A percentile compares a stretch with the other conserved stretches of the same genome.
Evolutionary conservation across 1,140 invertebrate species (phyloP).

Genomic region (Teleogryllus occipitalis): DNA sequence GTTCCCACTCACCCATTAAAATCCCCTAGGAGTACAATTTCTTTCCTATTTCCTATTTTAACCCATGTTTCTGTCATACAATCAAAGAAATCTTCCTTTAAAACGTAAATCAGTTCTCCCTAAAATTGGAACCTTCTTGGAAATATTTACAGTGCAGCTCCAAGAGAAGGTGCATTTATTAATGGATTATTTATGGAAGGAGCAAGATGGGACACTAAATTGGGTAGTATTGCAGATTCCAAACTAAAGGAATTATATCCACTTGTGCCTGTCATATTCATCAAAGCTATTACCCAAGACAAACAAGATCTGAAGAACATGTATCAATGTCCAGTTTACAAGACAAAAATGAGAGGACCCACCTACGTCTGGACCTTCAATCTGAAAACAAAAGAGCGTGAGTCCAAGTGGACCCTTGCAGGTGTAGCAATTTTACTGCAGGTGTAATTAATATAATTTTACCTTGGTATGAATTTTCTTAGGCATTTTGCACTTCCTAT

Average conservation of each 20-base stretch:
- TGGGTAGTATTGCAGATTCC: constrained; percentile 71
- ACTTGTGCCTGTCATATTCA: constrained; percentile 84
- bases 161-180: constrained; percentile 84
- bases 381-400: constrained; percentile 78
- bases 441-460: constrained; percentile 26
- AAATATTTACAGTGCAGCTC: constrained; percentile 50
- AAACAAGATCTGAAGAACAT: constrained; percentile 79
- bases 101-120: no score
- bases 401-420: constrained; percentile 85
- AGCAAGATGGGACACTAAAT: constrained; percentile 76
- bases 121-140: not conserved
- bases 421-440: constrained; percentile 81
- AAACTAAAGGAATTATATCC: constrained; percentile 83
- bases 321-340: constrained; percentile 91
- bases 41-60: not conserved
- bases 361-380: constrained; percentile 97
- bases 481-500: no score
- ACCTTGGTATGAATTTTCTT: not conserved
- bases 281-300: constrained; percentile 71
- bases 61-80: not conserved
- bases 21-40: no score
- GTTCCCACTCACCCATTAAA: no score
- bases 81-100: not conserved
- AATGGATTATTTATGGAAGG: constrained; percentile 90
- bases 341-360: constrained; percentile 75